Evolutionary conservation across 2,888 invertebrate species (phyloP).

Genomic region (Xylota segnis): DNA sequence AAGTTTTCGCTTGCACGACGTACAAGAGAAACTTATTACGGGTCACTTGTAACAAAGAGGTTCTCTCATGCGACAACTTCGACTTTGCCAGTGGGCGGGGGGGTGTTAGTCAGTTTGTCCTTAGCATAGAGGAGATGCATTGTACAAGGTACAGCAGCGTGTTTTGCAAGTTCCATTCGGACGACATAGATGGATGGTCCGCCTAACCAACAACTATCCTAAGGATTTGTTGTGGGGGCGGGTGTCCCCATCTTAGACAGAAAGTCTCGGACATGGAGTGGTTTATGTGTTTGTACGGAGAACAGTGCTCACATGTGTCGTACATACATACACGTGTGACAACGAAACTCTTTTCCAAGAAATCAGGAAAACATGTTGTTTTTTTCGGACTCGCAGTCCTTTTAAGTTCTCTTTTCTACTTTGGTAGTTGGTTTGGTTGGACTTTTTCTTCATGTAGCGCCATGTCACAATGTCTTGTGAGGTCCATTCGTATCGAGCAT

Average conservation of each 20-base stretch:
- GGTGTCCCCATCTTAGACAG: neutral
- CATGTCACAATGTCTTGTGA: slow-evolving; percentile 31
- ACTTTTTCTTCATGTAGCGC: neutral
- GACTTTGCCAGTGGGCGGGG: slow-evolving; percentile 13
- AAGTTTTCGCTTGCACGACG: slow-evolving; percentile 41
- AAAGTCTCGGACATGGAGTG: slow-evolving; percentile 18
- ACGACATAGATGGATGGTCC: slow-evolving; percentile 64
- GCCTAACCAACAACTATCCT: slow-evolving; percentile 43
- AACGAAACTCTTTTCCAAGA: slow-evolving; percentile 23
- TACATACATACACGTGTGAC: no score
- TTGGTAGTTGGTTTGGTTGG: neutral
- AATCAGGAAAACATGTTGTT: slow-evolving; percentile 27
- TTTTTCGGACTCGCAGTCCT: slow-evolving; percentile 7
- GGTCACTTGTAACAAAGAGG: slow-evolving; percentile 53
- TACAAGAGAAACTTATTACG: slow-evolving; percentile 36
- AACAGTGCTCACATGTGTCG: slow-evolving; percentile 7
- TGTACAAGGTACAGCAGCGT: slow-evolving; percentile 14
- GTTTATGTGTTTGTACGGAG: slow-evolving; percentile 42
- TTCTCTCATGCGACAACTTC: slow-evolving; percentile 14
- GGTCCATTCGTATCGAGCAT: slow-evolving; percentile 30
- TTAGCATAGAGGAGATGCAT: slow-evolving; percentile 26
- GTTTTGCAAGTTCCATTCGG: slow-evolving; percentile 46
- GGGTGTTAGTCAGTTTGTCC: slow-evolving; percentile 51
- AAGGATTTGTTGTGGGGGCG: slow-evolving; percentile 30
- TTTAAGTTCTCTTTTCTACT: slow-evolving; percentile 14